phyloP scores from a whole-genome alignment of 2,113 vertebrate genomes.

The Neopipo cinnamomea region DNA sequence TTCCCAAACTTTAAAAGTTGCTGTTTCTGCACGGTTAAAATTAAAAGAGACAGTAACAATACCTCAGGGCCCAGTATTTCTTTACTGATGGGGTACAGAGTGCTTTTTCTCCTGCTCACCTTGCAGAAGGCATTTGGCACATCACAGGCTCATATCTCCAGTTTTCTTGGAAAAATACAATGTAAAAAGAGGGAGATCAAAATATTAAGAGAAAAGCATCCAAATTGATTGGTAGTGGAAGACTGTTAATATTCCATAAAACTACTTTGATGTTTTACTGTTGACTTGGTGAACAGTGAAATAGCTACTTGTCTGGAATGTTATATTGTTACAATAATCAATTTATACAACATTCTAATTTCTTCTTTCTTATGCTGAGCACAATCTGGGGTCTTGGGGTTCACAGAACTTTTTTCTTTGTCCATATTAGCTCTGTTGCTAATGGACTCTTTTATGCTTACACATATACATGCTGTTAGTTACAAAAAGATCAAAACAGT shows the following conservation, averaged over 20 bases:
- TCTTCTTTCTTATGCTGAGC: not conserved
- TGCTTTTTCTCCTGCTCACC: not conserved
- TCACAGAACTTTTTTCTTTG: not conserved
- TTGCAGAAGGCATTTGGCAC: not conserved
- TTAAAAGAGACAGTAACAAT: not conserved
- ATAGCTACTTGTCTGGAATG: conserved; percentile 20
- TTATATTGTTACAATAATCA: not conserved
- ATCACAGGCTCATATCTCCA: not conserved
- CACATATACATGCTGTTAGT: not conserved
- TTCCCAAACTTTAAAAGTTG: not conserved
- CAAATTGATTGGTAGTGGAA: not conserved
- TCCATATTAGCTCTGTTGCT: not conserved
- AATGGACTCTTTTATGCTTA: not conserved
- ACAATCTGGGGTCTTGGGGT: not conserved
- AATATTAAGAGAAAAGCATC: not conserved
- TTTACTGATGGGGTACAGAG: not conserved
- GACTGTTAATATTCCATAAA: not conserved
- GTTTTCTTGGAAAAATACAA: not conserved
- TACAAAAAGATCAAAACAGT: not conserved
- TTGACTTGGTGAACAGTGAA: conserved; percentile 20
- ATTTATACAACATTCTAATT: not conserved
- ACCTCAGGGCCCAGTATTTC: not conserved
- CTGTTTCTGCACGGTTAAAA: not conserved
- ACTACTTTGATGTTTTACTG: not conserved
- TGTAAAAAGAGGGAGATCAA: not conserved